Evolutionary conservation across 2,888 invertebrate genomes (phyloP), one percentile per base, ranked within the genome.

Genomic region (Candidula unifasciata): DNA sequence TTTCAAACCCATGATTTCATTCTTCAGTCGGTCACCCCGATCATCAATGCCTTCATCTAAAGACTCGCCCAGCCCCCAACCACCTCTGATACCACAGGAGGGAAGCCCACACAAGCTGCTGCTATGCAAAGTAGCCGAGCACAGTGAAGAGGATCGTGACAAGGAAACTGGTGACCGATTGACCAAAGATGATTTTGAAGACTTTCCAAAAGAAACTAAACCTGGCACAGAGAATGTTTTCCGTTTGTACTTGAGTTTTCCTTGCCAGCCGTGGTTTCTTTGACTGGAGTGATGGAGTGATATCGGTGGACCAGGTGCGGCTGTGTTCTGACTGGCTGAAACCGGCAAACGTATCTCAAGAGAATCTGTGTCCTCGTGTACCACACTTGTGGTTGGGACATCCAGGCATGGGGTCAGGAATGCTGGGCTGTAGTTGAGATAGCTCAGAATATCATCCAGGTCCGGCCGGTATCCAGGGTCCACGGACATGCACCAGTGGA

Each of bases 391-490:
- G 96, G 95, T 84, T 95, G 94, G 78, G 96, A 97, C 90, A 80
- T 97, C 97, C 64, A 97, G 94, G 90, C 96, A 96, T 0, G 97
- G 97, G 35, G 96, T 94, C 79, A 98, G 94, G 82, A 97, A 95
- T 8, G 96, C 95, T 27, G 96, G 96, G 93, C 96, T 96, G 90
- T 96, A 96, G 3, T 96, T 96, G 85, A 98, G 95, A 91, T 96
- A 96, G 86, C 97, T 97, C 1, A 97, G 96, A 85, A 98, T 96
- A 93, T 96, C 96, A 0, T 96, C 95, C 0, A 97, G 96, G 2
- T 95, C 95, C 5, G 97, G 97, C 33, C 98, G 95, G 89, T 95
- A 95, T 86, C 95, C 95, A 54, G 95, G 94, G 82, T 96, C 96
- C 86, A 94, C 95, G 87, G 95, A 95, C 97, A 97, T 97, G 93